These are phyloP conservation scores for Asteroscopus sphinx DNA, from an alignment of 2,888 invertebrate genomes.

Conservation along the genomic window DNA sequence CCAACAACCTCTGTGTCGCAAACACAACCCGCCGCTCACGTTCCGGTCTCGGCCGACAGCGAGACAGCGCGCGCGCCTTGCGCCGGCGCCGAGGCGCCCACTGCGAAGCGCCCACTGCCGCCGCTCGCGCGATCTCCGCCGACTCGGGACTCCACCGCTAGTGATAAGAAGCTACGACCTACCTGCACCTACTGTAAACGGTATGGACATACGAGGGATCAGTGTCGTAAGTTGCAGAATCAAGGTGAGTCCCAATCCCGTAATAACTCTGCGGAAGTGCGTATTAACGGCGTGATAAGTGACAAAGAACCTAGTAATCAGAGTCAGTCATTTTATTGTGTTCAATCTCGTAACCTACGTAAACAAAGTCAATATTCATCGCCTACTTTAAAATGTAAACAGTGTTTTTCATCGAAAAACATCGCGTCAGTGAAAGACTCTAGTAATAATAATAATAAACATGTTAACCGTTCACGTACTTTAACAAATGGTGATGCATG, in stretches of 20 bases:
- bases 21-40: neutral
- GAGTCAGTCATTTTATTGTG: no score
- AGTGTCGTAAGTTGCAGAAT: no score
- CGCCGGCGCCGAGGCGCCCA: neutral
- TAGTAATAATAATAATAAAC: neutral
- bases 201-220: no score
- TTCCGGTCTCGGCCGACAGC: neutral
- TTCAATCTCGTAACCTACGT: neutral
- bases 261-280: no score
- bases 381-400: no score
- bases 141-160: neutral
- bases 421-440: neutral
- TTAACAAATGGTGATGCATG: neutral
- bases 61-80: no score
- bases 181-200: no score
- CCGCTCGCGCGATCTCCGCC: neutral
- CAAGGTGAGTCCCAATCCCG: no score
- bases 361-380: neutral
- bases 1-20: neutral
- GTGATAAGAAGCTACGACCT: no score
- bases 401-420: neutral
- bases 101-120: neutral
- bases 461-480: neutral
- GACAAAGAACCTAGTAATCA: no score
- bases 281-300: no score